Evolutionary conservation across 2,113 vertebrate genomes (phyloP).

Genomic region (Sapajus apella): DNA sequence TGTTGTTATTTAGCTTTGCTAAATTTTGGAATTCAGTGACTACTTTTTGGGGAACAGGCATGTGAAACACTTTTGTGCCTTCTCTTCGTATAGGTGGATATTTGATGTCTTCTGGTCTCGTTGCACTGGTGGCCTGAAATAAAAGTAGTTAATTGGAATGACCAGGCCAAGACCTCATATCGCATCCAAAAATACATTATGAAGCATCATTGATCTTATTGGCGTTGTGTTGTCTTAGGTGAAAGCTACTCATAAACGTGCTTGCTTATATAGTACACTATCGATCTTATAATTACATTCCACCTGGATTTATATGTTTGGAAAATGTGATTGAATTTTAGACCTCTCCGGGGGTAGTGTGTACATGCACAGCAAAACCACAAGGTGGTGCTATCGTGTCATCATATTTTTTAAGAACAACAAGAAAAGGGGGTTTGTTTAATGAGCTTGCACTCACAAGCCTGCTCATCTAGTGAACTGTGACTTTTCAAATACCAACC

Average conservation of each 20-base stretch:
- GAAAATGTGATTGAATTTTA: not conserved
- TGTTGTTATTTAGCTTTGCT: not conserved
- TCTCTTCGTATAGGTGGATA: not conserved
- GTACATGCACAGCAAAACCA: slow-evolving; percentile 79
- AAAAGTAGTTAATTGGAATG: not conserved
- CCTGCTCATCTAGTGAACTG: slow-evolving; percentile 90
- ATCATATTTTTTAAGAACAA: slow-evolving; percentile 75
- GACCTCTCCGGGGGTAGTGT: not conserved
- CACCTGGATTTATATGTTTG: slow-evolving; percentile 42
- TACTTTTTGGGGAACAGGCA: not conserved
- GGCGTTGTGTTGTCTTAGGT: slow-evolving; percentile 48
- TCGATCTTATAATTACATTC: slow-evolving; percentile 54
- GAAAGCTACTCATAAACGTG: slow-evolving; percentile 42
- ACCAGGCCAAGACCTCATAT: slow-evolving; percentile 38
- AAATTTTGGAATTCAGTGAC: not conserved
- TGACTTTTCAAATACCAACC: slow-evolving; percentile 95
- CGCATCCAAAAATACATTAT: slow-evolving; percentile 23
- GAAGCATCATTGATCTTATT: not conserved
- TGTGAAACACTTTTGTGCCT: not conserved
- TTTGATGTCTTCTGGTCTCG: slow-evolving; percentile 26
- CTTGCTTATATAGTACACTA: slow-evolving; percentile 65
- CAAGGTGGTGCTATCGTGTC: slow-evolving; percentile 96
- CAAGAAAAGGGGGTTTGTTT: slow-evolving; percentile 89
- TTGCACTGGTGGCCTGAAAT: not conserved
- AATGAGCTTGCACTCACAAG: slow-evolving; percentile 91